Evolutionary conservation across 1,140 invertebrate species (phyloP).

Genomic region (Limonius californicus): DNA sequence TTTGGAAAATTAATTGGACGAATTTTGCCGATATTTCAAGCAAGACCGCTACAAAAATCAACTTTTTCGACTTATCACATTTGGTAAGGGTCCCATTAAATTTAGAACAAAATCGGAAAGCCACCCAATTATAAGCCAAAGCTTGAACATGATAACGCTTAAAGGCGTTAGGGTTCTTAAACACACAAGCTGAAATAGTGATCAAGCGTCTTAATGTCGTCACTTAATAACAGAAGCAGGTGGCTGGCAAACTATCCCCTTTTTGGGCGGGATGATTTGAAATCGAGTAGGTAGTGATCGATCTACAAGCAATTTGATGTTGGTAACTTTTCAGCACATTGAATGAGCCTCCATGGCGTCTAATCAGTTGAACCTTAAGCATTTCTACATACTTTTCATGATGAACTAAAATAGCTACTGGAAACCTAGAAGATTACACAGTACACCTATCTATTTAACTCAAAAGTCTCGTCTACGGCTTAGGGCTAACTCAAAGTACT

Average conservation of each 20-base stretch:
- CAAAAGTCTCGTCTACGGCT: too few relatives aligned
- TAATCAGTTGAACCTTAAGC: background rate
- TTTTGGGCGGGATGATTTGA: background rate
- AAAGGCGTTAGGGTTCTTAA: too few relatives aligned
- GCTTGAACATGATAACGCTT: too few relatives aligned
- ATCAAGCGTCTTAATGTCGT: conserved; percentile 36
- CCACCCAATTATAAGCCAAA: too few relatives aligned
- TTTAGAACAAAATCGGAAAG: too few relatives aligned
- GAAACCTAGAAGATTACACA: background rate
- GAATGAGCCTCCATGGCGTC: too few relatives aligned
- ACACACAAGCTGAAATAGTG: too few relatives aligned
- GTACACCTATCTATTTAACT: background rate
- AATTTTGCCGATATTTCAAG: too few relatives aligned
- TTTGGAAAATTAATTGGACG: too few relatives aligned
- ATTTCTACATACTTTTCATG: background rate
- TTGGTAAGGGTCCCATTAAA: too few relatives aligned
- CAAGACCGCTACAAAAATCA: too few relatives aligned
- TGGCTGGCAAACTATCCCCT: conserved; percentile 46
- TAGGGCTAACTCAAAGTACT: background rate
- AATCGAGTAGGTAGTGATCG: background rate
- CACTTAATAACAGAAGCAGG: conserved; percentile 36
- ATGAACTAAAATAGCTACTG: background rate
- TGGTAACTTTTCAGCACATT: background rate
- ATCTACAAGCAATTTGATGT: background rate
- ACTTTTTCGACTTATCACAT: too few relatives aligned